These are phyloP conservation scores for Diplazon laetatorius DNA, from an alignment of 2,888 invertebrate species.

Conservation along the genomic window DNA sequence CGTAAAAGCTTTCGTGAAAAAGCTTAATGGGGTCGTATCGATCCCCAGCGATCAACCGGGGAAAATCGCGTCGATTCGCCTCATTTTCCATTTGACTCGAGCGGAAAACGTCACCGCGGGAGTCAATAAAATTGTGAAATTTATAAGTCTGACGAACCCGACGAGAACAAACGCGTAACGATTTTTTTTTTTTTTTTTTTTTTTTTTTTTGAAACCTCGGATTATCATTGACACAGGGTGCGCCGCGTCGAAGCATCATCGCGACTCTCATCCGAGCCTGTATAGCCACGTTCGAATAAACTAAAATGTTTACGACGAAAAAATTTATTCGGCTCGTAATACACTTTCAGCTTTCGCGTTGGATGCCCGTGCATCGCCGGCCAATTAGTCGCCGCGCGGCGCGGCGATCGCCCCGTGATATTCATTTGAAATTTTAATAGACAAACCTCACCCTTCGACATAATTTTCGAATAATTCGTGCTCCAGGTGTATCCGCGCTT, in stretches of 20 bases:
- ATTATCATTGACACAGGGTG: slow-evolving; percentile 39
- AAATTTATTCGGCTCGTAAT: slow-evolving; percentile 62
- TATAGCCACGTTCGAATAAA: slow-evolving; percentile 56
- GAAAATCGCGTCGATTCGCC: slow-evolving; percentile 9
- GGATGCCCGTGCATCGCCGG: slow-evolving; percentile 30
- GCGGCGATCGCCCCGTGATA: slow-evolving; percentile 51
- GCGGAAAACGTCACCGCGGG: background rate
- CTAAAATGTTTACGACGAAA: slow-evolving; percentile 60
- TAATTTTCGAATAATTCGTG: slow-evolving; percentile 41
- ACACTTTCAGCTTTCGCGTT: slow-evolving; percentile 46
- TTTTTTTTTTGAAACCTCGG: no score
- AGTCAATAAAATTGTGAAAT: slow-evolving; percentile 39
- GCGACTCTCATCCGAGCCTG: no score
- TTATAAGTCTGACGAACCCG: slow-evolving; percentile 47
- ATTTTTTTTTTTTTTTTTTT: no score
- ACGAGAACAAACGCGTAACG: slow-evolving; percentile 4
- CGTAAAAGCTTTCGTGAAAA: no score
- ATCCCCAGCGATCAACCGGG: background rate
- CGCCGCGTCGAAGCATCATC: slow-evolving; percentile 6
- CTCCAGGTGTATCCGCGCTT: slow-evolving; percentile 57
- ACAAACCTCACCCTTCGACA: slow-evolving; percentile 44
- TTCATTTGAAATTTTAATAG: slow-evolving; percentile 57
- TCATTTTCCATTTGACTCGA: slow-evolving; percentile 12
- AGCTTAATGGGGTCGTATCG: slow-evolving; percentile 28
- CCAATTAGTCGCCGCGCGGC: slow-evolving; percentile 60